Percentiles rank a stretch among this genome's conserved stretches.
Conservation (phyloP, 2,888 invertebrate genomes). For the Hirudinaria manillensis region DNA sequence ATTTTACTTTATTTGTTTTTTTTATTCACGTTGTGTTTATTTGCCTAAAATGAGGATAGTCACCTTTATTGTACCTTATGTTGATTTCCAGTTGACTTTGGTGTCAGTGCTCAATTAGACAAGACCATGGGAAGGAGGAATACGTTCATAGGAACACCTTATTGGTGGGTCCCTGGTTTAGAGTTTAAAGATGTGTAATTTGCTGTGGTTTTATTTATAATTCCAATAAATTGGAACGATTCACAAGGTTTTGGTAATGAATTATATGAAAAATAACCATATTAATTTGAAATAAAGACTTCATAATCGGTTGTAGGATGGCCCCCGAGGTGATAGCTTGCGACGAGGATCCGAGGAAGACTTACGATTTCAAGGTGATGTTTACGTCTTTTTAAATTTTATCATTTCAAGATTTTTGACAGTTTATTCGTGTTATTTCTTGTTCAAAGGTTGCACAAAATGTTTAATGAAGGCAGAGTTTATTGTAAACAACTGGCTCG, state of each 20-base stretch:
- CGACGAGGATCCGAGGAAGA: constrained; percentile 98
- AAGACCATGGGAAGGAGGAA: constrained; percentile 96
- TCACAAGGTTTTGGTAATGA: too few species aligned
- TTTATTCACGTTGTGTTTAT: too few species aligned
- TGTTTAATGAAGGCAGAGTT: too few species aligned
- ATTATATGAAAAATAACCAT: too few species aligned
- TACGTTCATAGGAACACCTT: constrained; percentile 80
- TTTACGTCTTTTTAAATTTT: too few species aligned
- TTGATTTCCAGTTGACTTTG: constrained; percentile 78
- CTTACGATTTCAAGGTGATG: constrained; percentile 79
- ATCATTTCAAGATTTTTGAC: too few species aligned
- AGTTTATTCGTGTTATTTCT: too few species aligned
- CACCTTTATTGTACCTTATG: background rate
- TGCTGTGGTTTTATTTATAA: constrained; percentile 39
- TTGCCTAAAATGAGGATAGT: background rate
- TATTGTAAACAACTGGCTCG: too few species aligned
- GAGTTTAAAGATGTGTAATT: background rate
- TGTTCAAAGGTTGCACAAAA: too few species aligned
- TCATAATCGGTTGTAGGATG: constrained; percentile 63
- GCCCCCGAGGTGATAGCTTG: constrained; percentile 99
- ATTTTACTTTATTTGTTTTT: too few species aligned
- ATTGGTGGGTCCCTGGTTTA: constrained; percentile 50
- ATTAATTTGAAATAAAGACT: background rate
- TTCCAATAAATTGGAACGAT: too few species aligned
- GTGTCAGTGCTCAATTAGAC: constrained; percentile 97